A percentile compares a stretch with the other conserved stretches of the same genome.
These are phyloP conservation scores for Nephotettix cincticeps DNA, from an alignment of 1,140 invertebrate species.

Conservation along the genomic window DNA sequence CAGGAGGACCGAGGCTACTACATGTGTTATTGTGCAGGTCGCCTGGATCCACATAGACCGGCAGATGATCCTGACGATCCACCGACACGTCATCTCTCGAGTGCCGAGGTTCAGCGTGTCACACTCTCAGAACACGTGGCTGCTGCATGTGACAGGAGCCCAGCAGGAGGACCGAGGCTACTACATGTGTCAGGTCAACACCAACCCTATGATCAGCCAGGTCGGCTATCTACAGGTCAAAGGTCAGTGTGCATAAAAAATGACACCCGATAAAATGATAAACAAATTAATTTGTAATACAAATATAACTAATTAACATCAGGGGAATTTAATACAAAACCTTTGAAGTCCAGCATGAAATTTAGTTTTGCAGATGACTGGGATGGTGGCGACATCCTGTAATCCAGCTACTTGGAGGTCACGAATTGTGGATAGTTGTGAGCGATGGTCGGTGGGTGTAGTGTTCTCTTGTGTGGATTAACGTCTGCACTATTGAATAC, in stretches of 20 bases:
- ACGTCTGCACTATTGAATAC: no score
- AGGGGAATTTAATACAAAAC: no score
- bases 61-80: constrained; percentile 91
- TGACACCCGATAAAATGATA: no score
- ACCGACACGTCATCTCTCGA: constrained; percentile 84
- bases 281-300: no score
- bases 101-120: constrained; percentile 84
- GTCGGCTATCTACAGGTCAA: constrained; percentile 91
- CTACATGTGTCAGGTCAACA: constrained; percentile 93
- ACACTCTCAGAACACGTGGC: constrained; percentile 88
- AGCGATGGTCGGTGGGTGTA: no score
- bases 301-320: no score
- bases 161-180: constrained; percentile 86
- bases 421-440: no score
- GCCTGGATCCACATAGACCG: constrained; percentile 92
- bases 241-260: constrained; percentile 77
- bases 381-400: no score
- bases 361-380: no score
- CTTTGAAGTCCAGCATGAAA: no score
- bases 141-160: constrained; percentile 81
- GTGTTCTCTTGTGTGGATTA: no score
- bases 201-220: constrained; percentile 93
- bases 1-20: constrained; percentile 57
- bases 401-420: no score
- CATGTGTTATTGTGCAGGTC: constrained; percentile 64